phyloP scores from a whole-genome alignment of 2,888 invertebrate genomes.

The Trachelus tabidus region DNA sequence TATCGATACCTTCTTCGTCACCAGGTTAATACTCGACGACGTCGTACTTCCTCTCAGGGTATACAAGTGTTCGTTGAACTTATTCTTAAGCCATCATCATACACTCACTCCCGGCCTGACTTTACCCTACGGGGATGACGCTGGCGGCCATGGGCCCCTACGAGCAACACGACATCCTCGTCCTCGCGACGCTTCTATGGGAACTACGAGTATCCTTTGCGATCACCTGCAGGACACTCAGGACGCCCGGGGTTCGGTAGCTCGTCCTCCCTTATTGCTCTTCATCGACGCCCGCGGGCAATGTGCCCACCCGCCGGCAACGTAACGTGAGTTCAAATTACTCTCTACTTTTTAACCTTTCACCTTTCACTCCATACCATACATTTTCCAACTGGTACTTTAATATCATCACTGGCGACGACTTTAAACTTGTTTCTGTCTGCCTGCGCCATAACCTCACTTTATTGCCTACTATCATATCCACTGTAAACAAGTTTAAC shows the following conservation, averaged over 20 bases:
- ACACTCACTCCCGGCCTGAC: not conserved
- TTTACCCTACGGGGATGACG: not conserved
- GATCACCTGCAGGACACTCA: slow-evolving; percentile 20
- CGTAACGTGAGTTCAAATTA: slow-evolving; percentile 58
- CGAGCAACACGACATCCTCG: not conserved
- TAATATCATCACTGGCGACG: not conserved
- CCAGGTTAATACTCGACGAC: not conserved
- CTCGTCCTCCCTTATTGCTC: slow-evolving; percentile 57
- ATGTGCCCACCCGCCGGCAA: slow-evolving; percentile 66
- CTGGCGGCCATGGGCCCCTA: not conserved
- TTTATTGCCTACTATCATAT: not conserved
- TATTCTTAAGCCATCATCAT: not conserved
- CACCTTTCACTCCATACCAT: not conserved
- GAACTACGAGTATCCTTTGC: not conserved
- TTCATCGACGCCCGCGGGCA: slow-evolving; percentile 65
- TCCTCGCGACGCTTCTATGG: not conserved
- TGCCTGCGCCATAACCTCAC: not conserved
- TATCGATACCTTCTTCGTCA: not conserved
- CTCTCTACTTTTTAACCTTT: slow-evolving; percentile 16
- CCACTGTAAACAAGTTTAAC: not conserved
- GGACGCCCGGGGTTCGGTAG: slow-evolving; percentile 59
- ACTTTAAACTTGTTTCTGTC: not conserved
- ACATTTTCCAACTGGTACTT: not conserved
- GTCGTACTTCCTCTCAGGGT: not conserved
- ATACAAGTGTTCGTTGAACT: not conserved